Conservation (phyloP, 2,113 vertebrate genomes). For the Aleadryas rufinucha region DNA sequence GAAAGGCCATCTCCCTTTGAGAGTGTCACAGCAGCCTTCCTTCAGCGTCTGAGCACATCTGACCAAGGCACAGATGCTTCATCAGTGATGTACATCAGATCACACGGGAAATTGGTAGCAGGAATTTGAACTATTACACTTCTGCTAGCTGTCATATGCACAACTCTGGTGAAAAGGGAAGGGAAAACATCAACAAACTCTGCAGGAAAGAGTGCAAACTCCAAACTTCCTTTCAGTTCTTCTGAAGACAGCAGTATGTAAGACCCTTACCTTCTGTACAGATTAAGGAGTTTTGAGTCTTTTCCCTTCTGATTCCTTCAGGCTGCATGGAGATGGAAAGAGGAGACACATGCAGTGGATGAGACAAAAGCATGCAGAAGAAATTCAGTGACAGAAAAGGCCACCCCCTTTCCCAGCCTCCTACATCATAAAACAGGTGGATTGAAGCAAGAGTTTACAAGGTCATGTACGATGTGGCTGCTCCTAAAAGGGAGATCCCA, state of each 20-base stretch:
- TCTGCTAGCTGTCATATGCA: not conserved
- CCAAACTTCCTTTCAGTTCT: not conserved
- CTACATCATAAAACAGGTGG: not conserved
- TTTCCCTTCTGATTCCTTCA: conserved; percentile 63
- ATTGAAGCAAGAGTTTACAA: not conserved
- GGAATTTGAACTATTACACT: not conserved
- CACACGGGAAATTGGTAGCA: not conserved
- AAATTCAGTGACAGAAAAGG: not conserved
- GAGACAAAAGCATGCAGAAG: not conserved
- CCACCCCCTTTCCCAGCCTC: rapidly evolving
- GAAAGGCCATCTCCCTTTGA: not conserved
- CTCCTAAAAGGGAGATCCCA: not conserved
- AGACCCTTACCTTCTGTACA: conserved; percentile 48
- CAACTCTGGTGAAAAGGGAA: not conserved
- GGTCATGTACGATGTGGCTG: not conserved
- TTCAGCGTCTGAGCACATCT: not conserved
- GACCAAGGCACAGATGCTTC: not conserved
- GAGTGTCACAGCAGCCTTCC: not conserved
- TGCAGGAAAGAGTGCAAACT: not conserved
- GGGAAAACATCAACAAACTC: not conserved
- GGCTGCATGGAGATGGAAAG: conserved; percentile 3
- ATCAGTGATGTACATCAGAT: not conserved
- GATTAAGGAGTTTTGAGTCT: conserved; percentile 49
- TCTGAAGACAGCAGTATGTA: not conserved
- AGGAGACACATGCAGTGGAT: not conserved